A percentile compares a stretch with the other conserved stretches of the same genome.
These are phyloP conservation scores for Piaya cayana DNA, from an alignment of 2,113 vertebrate species.

Conservation along the genomic window DNA sequence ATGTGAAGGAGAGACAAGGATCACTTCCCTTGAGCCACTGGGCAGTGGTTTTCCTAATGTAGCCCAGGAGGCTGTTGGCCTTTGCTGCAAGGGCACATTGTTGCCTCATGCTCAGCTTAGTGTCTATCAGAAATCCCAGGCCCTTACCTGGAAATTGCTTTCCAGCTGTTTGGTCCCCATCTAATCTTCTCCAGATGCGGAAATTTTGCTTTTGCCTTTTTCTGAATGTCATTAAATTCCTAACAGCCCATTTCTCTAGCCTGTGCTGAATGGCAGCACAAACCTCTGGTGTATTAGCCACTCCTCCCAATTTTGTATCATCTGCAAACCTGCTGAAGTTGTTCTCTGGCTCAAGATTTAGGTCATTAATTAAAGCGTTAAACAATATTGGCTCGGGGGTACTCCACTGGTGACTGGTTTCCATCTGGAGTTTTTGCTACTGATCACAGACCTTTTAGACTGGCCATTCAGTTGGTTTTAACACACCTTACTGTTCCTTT, in stretches of 20 bases:
- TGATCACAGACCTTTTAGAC: not conserved
- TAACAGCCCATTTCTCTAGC: not conserved
- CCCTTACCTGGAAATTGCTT: not conserved
- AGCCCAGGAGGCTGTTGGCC: not conserved
- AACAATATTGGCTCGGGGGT: not conserved
- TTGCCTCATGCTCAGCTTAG: not conserved
- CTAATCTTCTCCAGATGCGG: not conserved
- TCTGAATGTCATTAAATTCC: not conserved
- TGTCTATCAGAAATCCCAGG: not conserved
- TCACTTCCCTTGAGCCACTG: not conserved
- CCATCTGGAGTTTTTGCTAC: not conserved
- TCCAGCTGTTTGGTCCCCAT: not conserved
- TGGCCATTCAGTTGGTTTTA: not conserved
- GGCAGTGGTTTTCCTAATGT: not conserved
- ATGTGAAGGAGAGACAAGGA: not conserved
- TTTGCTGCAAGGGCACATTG: not conserved
- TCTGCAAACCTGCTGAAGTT: not conserved
- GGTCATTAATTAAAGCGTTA: not conserved
- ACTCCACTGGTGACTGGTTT: not conserved
- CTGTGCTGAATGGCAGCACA: not conserved
- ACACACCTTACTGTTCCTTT: not conserved
- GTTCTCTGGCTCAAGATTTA: not conserved
- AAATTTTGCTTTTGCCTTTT: not conserved
- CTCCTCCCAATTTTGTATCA: not conserved
- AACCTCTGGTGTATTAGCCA: rapidly evolving